Evolutionary conservation across 92 coral and sea anemone species (phyloP).

Genomic region (Siderastrea radians): DNA sequence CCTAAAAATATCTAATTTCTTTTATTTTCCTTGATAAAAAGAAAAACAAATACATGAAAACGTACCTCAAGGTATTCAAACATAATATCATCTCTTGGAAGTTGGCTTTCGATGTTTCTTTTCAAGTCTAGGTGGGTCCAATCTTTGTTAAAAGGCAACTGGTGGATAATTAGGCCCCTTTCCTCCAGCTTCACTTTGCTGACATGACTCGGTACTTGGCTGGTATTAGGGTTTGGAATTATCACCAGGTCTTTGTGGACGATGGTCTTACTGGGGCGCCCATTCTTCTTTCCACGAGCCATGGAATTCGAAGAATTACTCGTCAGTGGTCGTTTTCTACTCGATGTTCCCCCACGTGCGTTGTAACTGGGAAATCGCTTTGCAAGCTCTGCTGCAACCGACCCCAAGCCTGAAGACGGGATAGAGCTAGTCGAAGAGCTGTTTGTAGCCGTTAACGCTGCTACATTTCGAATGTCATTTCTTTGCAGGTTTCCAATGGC

Average conservation of each 20-base stretch:
- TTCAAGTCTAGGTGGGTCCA: no score
- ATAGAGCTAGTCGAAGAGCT: constrained; percentile 12
- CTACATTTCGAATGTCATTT: constrained; percentile 35
- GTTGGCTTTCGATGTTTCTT: no score
- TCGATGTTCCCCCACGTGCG: constrained; percentile 2
- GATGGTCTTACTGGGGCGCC: no score
- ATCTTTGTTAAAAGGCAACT: no score
- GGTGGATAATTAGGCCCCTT: constrained; percentile 55
- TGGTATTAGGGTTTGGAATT: constrained; percentile 43
- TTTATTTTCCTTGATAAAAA: no score
- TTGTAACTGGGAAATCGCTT: constrained; percentile 46
- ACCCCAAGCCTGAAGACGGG: constrained; percentile 1
- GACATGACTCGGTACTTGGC: constrained; percentile 56
- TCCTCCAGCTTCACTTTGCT: constrained; percentile 53
- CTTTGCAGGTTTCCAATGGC: constrained; percentile 38
- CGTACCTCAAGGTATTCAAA: constrained; percentile 35
- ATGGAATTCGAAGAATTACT: constrained; percentile 1
- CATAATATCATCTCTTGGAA: no score
- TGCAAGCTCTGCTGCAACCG: constrained; percentile 43
- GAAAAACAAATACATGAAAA: no score
- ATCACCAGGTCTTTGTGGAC: constrained; percentile 54
- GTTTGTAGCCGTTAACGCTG: constrained; percentile 37
- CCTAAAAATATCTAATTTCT: no score
- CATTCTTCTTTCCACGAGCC: no score
- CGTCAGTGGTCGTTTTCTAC: constrained; percentile 4